phyloP scores from a whole-genome alignment of 1,140 invertebrate genomes.

The Hestina assimilis region DNA sequence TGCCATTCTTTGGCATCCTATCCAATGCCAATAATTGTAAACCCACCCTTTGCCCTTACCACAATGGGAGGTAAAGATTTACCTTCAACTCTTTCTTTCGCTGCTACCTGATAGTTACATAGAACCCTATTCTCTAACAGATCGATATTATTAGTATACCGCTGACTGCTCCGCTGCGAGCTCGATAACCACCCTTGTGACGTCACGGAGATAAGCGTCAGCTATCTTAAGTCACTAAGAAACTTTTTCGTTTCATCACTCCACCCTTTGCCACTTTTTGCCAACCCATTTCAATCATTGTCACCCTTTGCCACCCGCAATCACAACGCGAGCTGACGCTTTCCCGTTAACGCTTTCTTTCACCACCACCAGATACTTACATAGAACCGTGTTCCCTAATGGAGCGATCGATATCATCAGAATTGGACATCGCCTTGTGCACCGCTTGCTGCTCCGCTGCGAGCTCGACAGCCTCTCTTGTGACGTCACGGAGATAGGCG shows the following conservation, averaged over 20 bases:
- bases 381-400: slow-evolving; percentile 37
- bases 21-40: too few species aligned
- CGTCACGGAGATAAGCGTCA: slow-evolving; percentile 53
- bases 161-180: slow-evolving; percentile 51
- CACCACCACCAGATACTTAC: too few species aligned
- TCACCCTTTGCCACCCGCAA: too few species aligned
- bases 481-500: slow-evolving; percentile 49
- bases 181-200: slow-evolving; percentile 47
- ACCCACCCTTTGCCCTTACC: too few species aligned
- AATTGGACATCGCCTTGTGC: slow-evolving; percentile 24
- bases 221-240: slow-evolving; percentile 62
- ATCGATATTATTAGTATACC: slow-evolving; percentile 43
- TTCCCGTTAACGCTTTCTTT: too few species aligned
- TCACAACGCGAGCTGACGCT: too few species aligned
- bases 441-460: slow-evolving; percentile 52
- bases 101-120: too few species aligned
- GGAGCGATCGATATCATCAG: slow-evolving; percentile 37
- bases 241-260: too few species aligned
- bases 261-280: too few species aligned
- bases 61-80: too few species aligned
- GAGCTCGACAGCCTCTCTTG: slow-evolving; percentile 47
- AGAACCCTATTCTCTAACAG: slow-evolving; percentile 28
- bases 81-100: too few species aligned
- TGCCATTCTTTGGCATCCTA: not conserved
- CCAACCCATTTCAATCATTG: too few species aligned